Conservation (phyloP, 92 coral and sea anemone species). For the Zoanthus gigantus region DNA sequence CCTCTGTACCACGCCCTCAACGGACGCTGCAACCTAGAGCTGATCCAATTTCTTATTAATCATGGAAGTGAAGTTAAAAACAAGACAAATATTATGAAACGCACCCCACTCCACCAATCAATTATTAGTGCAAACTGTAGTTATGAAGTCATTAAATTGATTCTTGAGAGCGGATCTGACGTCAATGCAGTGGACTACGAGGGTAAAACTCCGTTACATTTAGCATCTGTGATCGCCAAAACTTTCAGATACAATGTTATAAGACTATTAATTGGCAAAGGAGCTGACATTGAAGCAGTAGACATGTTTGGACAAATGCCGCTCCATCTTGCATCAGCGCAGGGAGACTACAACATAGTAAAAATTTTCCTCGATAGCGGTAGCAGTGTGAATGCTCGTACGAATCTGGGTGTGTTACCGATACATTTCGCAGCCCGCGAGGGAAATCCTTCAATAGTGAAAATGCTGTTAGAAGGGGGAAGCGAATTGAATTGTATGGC, state of each 20-base stretch:
- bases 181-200: constrained; percentile 35
- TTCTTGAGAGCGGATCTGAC: constrained; percentile 24
- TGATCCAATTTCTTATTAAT: constrained; percentile 38
- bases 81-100: not conserved
- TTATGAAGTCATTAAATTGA: constrained; percentile 14
- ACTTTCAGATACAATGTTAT: constrained; percentile 28
- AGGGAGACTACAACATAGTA: constrained; percentile 2
- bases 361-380: constrained; percentile 24
- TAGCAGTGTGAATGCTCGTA: constrained; percentile 16
- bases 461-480: constrained; percentile 16
- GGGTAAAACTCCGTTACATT: constrained; percentile 47
- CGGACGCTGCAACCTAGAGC: constrained; percentile 32
- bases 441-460: not conserved
- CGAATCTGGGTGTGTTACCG: constrained; percentile 18
- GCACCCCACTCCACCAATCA: constrained; percentile 37
- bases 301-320: constrained; percentile 35
- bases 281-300: constrained; percentile 11
- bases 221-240: constrained; percentile 27
- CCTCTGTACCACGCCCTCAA: constrained; percentile 52
- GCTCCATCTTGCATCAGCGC: constrained; percentile 12
- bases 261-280: constrained; percentile 25
- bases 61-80: constrained; percentile 4
- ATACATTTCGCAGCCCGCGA: constrained; percentile 32
- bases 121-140: constrained; percentile 23
- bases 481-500: constrained; percentile 25